Evolutionary conservation across 2,797 vertebrate species (phyloP).

Genomic region (Pangasius mekongensis): DNA sequence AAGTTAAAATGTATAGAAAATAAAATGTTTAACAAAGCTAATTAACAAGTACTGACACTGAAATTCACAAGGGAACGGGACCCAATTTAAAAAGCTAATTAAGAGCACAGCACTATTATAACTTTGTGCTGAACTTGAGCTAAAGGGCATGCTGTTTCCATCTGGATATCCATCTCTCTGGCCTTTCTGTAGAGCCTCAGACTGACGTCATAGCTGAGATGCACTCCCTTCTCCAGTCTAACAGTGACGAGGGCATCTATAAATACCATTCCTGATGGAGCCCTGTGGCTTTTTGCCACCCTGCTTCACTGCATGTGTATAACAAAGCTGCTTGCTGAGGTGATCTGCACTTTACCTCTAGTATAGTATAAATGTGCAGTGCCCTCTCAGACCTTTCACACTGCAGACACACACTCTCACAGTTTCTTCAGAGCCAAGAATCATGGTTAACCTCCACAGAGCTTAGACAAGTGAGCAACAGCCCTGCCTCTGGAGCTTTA

Average conservation of each 20-base stretch:
- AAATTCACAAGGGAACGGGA: not conserved
- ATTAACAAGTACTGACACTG: not conserved
- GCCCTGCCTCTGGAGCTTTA: too few species aligned
- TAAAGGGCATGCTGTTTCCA: constrained; percentile 45
- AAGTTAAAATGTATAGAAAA: not conserved
- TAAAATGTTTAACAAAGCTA: not conserved
- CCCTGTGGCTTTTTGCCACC: constrained; percentile 21
- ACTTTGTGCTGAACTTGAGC: constrained; percentile 30
- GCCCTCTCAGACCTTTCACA: not conserved
- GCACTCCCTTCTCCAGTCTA: constrained; percentile 41
- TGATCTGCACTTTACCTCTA: not conserved
- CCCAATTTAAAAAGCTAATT: constrained; percentile 2
- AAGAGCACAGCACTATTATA: constrained; percentile 2
- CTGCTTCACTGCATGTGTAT: constrained; percentile 19
- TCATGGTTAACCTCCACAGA: not conserved
- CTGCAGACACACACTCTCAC: not conserved
- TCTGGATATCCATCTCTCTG: constrained; percentile 45
- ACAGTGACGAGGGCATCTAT: constrained; percentile 46
- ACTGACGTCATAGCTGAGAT: constrained; percentile 46
- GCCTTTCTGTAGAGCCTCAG: constrained; percentile 42
- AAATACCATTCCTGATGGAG: constrained; percentile 42
- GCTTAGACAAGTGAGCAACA: not conserved
- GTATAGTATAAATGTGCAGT: not conserved
- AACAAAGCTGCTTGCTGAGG: constrained; percentile 5
- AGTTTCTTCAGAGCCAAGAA: not conserved